These are phyloP conservation scores for Nowickia ferox DNA, from an alignment of 2,888 invertebrate genomes.

Conservation along the genomic window DNA sequence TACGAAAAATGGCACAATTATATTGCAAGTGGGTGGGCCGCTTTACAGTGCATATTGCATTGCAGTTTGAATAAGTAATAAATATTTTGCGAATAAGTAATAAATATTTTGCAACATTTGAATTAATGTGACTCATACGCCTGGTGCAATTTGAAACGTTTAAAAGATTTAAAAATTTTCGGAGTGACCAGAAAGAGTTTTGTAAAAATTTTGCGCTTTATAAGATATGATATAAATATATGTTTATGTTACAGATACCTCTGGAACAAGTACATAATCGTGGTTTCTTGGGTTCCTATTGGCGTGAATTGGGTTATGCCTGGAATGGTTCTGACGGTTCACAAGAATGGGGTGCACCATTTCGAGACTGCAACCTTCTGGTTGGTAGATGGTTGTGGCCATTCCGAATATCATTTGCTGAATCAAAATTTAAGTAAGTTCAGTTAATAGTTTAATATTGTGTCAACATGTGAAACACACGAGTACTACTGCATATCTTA, in stretches of 20 bases:
- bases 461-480: neutral
- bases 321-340: constrained; percentile 83
- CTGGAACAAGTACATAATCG: constrained; percentile 82
- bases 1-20: too few relatives aligned
- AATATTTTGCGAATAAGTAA: constrained; percentile 49
- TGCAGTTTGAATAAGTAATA: constrained; percentile 44
- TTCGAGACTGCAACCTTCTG: constrained; percentile 82
- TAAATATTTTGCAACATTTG: neutral
- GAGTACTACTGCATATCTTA: neutral
- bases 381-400: constrained; percentile 83
- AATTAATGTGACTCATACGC: constrained; percentile 33
- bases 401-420: constrained; percentile 82
- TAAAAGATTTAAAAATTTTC: too few relatives aligned
- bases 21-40: too few relatives aligned
- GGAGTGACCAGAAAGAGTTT: too few relatives aligned
- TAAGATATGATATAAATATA: neutral
- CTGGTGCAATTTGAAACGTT: neutral
- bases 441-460: neutral
- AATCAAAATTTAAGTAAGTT: constrained; percentile 81
- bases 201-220: neutral
- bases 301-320: constrained; percentile 83
- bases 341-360: constrained; percentile 83
- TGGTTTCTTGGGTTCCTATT: constrained; percentile 82
- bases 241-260: constrained; percentile 77
- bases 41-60: too few relatives aligned